A percentile compares a stretch with the other conserved stretches of the same genome.
These are phyloP conservation scores for Tipula unca DNA, from an alignment of 2,888 invertebrate species.

Conservation along the genomic window DNA sequence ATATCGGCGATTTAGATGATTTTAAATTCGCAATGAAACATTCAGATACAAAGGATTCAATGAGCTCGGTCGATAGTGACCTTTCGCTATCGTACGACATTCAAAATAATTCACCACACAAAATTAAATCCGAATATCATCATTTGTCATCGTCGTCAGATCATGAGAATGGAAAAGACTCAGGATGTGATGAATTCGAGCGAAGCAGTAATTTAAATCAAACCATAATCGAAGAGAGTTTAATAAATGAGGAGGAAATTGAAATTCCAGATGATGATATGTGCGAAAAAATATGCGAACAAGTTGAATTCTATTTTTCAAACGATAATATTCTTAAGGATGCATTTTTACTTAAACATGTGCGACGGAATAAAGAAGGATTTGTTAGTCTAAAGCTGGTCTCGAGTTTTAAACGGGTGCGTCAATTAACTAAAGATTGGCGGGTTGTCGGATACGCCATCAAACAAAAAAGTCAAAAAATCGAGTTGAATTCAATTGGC, in stretches of 20 bases:
- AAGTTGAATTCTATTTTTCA: constrained; percentile 93
- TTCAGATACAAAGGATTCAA: constrained; percentile 50
- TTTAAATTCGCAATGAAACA: constrained; percentile 38
- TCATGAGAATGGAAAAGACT: constrained; percentile 55
- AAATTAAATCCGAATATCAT: neutral
- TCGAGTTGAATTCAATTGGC: constrained; percentile 84
- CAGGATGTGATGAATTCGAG: constrained; percentile 48
- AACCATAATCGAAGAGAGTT: constrained; percentile 37
- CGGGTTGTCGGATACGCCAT: constrained; percentile 83
- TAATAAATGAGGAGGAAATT: constrained; percentile 39
- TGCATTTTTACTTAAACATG: constrained; percentile 90
- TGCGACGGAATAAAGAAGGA: constrained; percentile 89
- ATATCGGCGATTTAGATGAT: neutral
- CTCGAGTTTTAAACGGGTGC: constrained; percentile 90
- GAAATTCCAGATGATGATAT: constrained; percentile 63
- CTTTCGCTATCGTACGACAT: constrained; percentile 48
- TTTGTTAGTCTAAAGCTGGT: constrained; percentile 91
- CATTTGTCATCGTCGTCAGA: constrained; percentile 42
- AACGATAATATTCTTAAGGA: constrained; percentile 93
- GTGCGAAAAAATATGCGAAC: constrained; percentile 68
- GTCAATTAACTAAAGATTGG: constrained; percentile 91
- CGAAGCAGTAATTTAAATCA: constrained; percentile 19
- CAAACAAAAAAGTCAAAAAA: constrained; percentile 60
- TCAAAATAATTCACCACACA: neutral
- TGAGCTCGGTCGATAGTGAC: constrained; percentile 54